A percentile compares a stretch with the other conserved stretches of the same genome.
These are phyloP conservation scores for Dromas ardeola DNA, from an alignment of 2,113 vertebrate genomes.

Conservation along the genomic window DNA sequence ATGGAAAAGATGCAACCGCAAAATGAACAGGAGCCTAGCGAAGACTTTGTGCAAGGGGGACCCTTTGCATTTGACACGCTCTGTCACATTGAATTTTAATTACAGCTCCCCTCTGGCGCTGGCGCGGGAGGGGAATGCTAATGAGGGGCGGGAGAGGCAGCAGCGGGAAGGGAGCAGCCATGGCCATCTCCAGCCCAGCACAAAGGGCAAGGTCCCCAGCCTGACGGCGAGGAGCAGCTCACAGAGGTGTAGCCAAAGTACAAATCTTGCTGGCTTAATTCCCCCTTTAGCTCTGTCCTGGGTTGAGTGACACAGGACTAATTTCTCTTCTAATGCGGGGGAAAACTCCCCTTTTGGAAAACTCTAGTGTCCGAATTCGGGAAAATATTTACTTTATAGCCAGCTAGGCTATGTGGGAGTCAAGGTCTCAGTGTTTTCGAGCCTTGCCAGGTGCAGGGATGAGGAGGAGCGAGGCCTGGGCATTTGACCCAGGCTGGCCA, in stretches of 20 bases:
- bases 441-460: too few relatives aligned
- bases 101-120: conserved; percentile 50
- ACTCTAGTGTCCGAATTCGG: too few relatives aligned
- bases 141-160: not conserved
- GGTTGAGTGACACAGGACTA: too few relatives aligned
- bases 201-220: not conserved
- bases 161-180: not conserved
- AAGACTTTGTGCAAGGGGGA: conserved; percentile 9
- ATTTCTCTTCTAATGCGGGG: too few relatives aligned
- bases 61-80: conserved; percentile 50
- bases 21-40: conserved; percentile 15
- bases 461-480: too few relatives aligned
- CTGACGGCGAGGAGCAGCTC: not conserved
- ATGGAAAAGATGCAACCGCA: not conserved
- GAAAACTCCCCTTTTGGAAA: too few relatives aligned
- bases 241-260: not conserved
- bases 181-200: not conserved
- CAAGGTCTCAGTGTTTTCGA: too few relatives aligned
- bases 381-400: too few relatives aligned
- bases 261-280: not conserved
- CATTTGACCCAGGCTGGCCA: too few relatives aligned
- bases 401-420: too few relatives aligned
- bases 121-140: conserved; percentile 47
- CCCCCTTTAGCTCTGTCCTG: not conserved
- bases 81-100: conserved; percentile 69